Base-by-base conservation (phyloP, 2,888 invertebrate genomes). In the Lithophane semibrunnea region DNA sequence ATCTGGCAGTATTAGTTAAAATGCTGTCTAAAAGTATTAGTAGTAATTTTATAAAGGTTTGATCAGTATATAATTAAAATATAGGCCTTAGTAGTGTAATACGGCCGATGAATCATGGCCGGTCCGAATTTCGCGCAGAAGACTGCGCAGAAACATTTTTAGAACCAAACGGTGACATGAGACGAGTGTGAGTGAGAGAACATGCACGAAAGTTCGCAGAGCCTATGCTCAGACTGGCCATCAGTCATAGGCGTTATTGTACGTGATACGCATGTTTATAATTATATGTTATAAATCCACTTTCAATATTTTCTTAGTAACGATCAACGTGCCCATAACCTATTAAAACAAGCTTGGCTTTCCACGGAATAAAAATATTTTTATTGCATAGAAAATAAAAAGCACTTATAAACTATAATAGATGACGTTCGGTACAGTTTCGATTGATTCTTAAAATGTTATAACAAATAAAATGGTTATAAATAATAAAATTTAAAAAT, bases 401-500 rank as follows among this genome's bases (percentile, higher is more conserved):
- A 61, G 42, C 49, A 44, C 75, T 80, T 80, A 49, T 3, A 56
- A 37, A 63, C 29, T 80, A 56, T 44, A 61, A 63, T 56, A 49
- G 24, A 47, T 61, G 12, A 21, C 13, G 21, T 58, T 71, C 13
- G 54, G 47, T 79, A 80, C 56, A 83, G 37, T 52, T 70, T 61
- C 52, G 21, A 13, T 56, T 66, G 58, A 47, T 79, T 66, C 1
- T 37, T 78, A 64, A 21, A 65, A 58, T 66, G 2, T 54, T 54
- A 47, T 56, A 67, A 74, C 42, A 79, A 79, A 80, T 80, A 67
- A 74, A 73, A 80, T 44, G 21, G 12, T 29, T 54, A 60, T 58
- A 67, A 66, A 67, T 80, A 64, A 47, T 63, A 49, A 56, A 44
- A 56, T 21, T 37, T 37, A 21, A 12, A 56, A 77, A 77, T 56